Evolutionary conservation across 2,888 invertebrate genomes (phyloP).

Genomic region (Argyra leucocephala): DNA sequence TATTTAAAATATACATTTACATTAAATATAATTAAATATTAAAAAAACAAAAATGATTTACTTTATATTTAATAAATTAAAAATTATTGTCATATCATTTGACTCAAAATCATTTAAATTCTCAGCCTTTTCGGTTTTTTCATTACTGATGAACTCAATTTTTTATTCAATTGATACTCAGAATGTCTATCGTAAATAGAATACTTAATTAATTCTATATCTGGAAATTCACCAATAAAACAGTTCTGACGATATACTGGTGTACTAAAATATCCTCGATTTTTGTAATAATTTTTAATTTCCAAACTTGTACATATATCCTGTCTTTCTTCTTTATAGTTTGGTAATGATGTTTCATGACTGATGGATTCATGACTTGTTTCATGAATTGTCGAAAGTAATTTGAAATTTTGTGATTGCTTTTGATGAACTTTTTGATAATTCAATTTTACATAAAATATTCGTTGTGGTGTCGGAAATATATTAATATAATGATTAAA

Average conservation of each 20-base stretch:
- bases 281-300: slow-evolving; percentile 15
- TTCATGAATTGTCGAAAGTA: background rate
- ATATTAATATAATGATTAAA: slow-evolving; percentile 35
- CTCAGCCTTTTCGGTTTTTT: background rate
- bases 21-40: too few species aligned
- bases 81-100: too few species aligned
- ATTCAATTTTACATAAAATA: slow-evolving; percentile 33
- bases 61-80: too few species aligned
- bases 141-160: background rate
- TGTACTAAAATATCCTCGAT: slow-evolving; percentile 24
- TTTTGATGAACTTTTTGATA: slow-evolving; percentile 17
- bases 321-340: background rate
- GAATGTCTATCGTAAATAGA: background rate
- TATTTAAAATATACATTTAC: too few species aligned
- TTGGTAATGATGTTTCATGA: background rate
- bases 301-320: slow-evolving; percentile 16
- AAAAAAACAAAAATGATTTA: too few species aligned
- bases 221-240: slow-evolving; percentile 32
- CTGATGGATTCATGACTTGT: background rate
- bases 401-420: background rate
- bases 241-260: slow-evolving; percentile 38
- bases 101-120: background rate
- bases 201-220: background rate
- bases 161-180: background rate
- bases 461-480: slow-evolving; percentile 34